Evolutionary conservation across 2,888 invertebrate genomes (phyloP).

Genomic region (Neria commutata): DNA sequence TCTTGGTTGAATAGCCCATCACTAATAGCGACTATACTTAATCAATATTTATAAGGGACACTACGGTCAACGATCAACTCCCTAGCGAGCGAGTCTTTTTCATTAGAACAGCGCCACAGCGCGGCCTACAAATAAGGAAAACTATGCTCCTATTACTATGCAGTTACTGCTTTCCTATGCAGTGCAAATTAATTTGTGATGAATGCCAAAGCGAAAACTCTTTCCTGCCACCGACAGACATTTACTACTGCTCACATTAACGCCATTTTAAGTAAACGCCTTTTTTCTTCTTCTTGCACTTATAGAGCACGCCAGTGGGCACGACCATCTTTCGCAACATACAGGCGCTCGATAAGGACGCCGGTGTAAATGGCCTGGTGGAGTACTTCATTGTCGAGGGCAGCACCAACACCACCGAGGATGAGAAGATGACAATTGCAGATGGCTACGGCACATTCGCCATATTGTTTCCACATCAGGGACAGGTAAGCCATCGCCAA

Average conservation of each 20-base stretch:
- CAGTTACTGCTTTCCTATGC: neutral
- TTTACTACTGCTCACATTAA: constrained; percentile 19
- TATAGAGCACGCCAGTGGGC: constrained; percentile 84
- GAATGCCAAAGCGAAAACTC: too few relatives aligned
- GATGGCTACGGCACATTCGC: constrained; percentile 85
- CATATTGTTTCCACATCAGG: constrained; percentile 87
- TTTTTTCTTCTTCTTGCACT: constrained; percentile 31
- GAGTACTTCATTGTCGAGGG: constrained; percentile 85
- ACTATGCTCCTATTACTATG: too few relatives aligned
- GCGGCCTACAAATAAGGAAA: neutral
- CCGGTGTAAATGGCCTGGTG: constrained; percentile 85
- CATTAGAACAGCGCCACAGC: too few relatives aligned
- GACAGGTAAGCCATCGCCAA: constrained; percentile 64
- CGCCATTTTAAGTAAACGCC: neutral
- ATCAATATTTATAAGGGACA: too few relatives aligned
- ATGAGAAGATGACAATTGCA: constrained; percentile 70
- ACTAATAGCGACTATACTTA: too few relatives aligned
- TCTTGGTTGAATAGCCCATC: too few relatives aligned
- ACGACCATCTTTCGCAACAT: constrained; percentile 85
- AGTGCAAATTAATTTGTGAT: constrained; percentile 41
- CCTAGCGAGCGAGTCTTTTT: too few relatives aligned
- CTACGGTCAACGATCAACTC: too few relatives aligned
- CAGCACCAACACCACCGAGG: constrained; percentile 58
- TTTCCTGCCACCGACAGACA: constrained; percentile 10
- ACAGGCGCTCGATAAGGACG: constrained; percentile 80